Conservation (phyloP, 2,113 vertebrate genomes). For the Odontesthes bonariensis region DNA sequence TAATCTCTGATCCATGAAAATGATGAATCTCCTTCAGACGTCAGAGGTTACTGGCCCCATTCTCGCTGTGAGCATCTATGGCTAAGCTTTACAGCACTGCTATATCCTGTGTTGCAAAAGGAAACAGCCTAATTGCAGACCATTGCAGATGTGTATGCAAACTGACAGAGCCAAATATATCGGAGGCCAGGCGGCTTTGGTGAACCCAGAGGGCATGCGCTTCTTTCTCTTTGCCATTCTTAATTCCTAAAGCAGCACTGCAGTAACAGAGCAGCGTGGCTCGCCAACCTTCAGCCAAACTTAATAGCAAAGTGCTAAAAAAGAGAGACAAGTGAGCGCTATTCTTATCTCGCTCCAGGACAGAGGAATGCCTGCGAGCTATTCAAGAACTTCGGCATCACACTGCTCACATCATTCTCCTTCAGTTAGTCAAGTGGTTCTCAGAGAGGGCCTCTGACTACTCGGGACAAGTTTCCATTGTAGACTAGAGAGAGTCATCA, state of each 20-base stretch:
- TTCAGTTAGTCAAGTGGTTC: conserved; percentile 35
- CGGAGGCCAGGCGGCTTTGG: conserved; percentile 48
- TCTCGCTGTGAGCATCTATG: conserved; percentile 43
- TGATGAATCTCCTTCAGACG: conserved; percentile 22
- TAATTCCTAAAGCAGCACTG: conserved; percentile 11
- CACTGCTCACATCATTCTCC: conserved; percentile 35
- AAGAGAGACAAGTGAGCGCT: conserved; percentile 37
- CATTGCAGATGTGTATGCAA: conserved; percentile 69
- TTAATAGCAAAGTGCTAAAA: conserved; percentile 11
- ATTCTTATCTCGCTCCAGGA: conserved; percentile 50
- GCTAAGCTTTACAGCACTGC: conserved; percentile 38
- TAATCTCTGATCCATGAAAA: conserved; percentile 37
- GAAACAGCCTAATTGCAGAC: conserved; percentile 76
- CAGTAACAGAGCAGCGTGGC: conserved; percentile 16
- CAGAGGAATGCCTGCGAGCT: conserved; percentile 48
- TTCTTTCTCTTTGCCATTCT: conserved; percentile 32
- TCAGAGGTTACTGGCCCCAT: neutral
- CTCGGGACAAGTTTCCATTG: neutral
- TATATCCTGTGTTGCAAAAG: conserved; percentile 69
- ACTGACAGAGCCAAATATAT: conserved; percentile 71
- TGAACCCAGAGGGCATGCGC: conserved; percentile 31
- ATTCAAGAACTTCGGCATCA: conserved; percentile 50
- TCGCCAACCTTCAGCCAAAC: conserved; percentile 41
- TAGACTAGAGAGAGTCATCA: neutral
- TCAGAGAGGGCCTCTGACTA: conserved; percentile 3